phyloP scores from a whole-genome alignment of 2,888 invertebrate species.

The Nephrocerus scutellatus region DNA sequence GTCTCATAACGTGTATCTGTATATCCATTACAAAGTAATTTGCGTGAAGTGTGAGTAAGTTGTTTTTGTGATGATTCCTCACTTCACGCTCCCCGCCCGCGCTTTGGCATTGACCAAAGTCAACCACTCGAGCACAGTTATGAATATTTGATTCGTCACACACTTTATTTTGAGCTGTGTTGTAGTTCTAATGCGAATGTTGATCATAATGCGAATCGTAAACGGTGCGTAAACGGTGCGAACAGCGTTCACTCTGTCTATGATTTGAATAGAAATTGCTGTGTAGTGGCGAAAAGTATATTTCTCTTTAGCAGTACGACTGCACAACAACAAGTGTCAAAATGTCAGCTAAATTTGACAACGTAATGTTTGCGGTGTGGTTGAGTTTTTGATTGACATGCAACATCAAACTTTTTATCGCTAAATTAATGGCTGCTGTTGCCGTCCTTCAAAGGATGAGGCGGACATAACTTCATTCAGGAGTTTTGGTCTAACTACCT shows the following conservation, averaged over 20 bases:
- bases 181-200: slow-evolving; percentile 1
- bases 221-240: too few relatives aligned
- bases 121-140: slow-evolving; percentile 29
- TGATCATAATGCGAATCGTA: slow-evolving; percentile 12
- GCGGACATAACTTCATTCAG: too few relatives aligned
- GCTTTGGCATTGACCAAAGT: slow-evolving; percentile 11
- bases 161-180: slow-evolving; percentile 1
- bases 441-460: too few relatives aligned
- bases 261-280: too few relatives aligned
- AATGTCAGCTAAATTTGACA: too few relatives aligned
- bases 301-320: neutral
- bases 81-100: too few relatives aligned
- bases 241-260: too few relatives aligned
- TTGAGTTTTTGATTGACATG: slow-evolving; percentile 34
- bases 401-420: too few relatives aligned
- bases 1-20: too few relatives aligned
- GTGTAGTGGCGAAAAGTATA: slow-evolving; percentile 24
- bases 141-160: slow-evolving; percentile 39
- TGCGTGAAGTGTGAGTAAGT: slow-evolving; percentile 21
- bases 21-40: too few relatives aligned
- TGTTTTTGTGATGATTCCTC: slow-evolving; percentile 25
- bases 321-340: slow-evolving; percentile 22
- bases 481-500: too few relatives aligned
- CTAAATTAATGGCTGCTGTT: too few relatives aligned
- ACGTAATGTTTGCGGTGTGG: slow-evolving; percentile 1